These are phyloP conservation scores for Tribolium castaneum DNA, from an alignment of 1,140 invertebrate genomes.

Conservation along the genomic window DNA sequence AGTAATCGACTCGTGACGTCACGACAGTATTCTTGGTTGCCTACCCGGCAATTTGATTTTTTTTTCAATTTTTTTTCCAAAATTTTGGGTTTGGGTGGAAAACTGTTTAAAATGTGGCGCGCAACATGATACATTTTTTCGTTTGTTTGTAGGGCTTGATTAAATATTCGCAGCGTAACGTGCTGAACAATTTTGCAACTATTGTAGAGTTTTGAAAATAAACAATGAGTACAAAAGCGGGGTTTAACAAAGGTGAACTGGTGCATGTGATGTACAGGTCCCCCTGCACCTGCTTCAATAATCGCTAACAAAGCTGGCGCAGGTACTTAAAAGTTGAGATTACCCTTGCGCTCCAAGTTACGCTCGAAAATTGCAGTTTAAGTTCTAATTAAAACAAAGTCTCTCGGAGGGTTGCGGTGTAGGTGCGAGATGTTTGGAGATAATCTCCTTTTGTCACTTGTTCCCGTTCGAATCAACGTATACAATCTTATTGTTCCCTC, in stretches of 20 bases:
- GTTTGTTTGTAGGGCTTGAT: not conserved
- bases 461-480: conserved; percentile 19
- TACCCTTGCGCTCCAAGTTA: not conserved
- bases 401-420: not conserved
- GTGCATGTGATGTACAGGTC: conserved; percentile 2
- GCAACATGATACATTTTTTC: not conserved
- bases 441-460: conserved; percentile 23
- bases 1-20: conserved; percentile 1
- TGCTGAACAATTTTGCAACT: not conserved
- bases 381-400: conserved; percentile 32
- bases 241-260: not conserved
- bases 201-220: not conserved
- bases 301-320: conserved; percentile 10
- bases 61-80: too few species aligned
- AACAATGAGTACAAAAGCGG: not conserved
- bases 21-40: not conserved
- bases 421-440: conserved; percentile 19
- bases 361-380: conserved; percentile 27
- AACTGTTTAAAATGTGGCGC: too few species aligned
- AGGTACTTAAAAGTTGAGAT: conserved; percentile 16
- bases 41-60: not conserved
- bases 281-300: conserved; percentile 8
- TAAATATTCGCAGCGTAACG: not conserved
- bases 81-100: too few species aligned
- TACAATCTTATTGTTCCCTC: conserved; percentile 17